Percentiles rank a stretch among this genome's conserved stretches.
These are phyloP conservation scores for Hexactinellida sp. DNA, from an alignment of 37 sponge, comb jelly and placozoan genomes.

Conservation along the genomic window DNA sequence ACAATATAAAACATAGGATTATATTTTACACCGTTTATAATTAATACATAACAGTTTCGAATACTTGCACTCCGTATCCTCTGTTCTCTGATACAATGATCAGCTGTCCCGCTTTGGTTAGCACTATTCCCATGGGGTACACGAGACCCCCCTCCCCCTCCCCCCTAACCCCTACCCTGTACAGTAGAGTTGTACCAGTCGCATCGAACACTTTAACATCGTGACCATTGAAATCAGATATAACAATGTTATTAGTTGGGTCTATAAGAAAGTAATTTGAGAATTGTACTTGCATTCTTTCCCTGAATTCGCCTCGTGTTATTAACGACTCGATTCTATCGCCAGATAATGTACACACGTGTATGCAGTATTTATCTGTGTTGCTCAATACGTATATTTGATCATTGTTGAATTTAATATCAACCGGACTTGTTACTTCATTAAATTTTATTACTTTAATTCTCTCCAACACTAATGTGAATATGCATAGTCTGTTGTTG, in stretches of 20 bases:
- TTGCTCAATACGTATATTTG: neutral
- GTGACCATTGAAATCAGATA: neutral
- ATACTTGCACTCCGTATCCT: neutral
- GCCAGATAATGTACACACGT: neutral
- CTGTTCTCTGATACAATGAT: neutral
- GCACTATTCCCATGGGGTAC: neutral
- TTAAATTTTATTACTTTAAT: neutral
- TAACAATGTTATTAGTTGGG: neutral
- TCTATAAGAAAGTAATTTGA: neutral
- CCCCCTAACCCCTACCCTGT: neutral
- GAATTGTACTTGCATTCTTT: conserved; percentile 5
- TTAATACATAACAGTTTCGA: too few species aligned
- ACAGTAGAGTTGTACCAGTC: neutral
- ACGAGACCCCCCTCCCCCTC: neutral
- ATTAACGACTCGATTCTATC: neutral
- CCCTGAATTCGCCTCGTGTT: neutral
- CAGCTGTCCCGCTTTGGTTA: neutral
- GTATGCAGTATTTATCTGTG: neutral
- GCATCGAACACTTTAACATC: neutral
- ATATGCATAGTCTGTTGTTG: neutral
- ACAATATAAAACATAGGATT: too few species aligned
- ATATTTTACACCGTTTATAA: too few species aligned
- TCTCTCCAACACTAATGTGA: neutral
- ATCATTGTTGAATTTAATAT: neutral
- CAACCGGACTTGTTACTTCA: neutral